phyloP scores from a whole-genome alignment of 2,113 vertebrate genomes.

The Nerophis ophidion region DNA sequence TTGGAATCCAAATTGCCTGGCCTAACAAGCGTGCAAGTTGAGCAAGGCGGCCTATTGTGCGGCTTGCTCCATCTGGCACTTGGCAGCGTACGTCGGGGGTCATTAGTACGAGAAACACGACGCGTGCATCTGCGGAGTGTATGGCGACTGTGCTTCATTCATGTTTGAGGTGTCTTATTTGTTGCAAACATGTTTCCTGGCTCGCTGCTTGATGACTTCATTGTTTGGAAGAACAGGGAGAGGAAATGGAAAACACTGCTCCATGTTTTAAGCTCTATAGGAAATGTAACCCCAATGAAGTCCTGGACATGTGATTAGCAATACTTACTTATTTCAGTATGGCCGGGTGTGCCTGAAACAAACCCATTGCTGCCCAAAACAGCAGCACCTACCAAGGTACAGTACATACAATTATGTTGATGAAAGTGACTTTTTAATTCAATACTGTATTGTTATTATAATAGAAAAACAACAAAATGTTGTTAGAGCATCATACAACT shows the following conservation, averaged over 20 bases:
- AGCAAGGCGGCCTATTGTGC: conserved; percentile 5
- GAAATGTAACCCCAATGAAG: conserved; percentile 42
- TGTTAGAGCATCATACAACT: no score
- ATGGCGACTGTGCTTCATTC: background rate
- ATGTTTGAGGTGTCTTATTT: conserved; percentile 5
- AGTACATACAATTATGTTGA: no score
- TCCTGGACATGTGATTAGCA: conserved; percentile 11
- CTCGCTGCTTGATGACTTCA: conserved; percentile 30
- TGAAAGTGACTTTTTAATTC: no score
- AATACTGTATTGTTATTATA: no score
- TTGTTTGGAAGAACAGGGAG: conserved; percentile 44
- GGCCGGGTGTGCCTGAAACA: no score
- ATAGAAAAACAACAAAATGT: no score
- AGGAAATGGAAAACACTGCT: conserved; percentile 57
- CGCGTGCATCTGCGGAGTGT: no score
- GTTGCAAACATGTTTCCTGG: conserved; percentile 18
- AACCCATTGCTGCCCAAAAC: no score
- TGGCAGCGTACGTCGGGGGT: conserved; percentile 15
- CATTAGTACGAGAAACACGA: conserved; percentile 8
- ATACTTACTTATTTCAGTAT: conserved; percentile 4
- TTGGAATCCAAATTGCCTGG: conserved; percentile 28
- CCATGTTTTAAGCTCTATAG: conserved; percentile 20
- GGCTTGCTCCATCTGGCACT: conserved; percentile 30
- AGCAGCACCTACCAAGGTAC: no score
- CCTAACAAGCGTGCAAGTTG: conserved; percentile 24